Base-by-base conservation (phyloP, 1,140 invertebrate genomes). In the Helicoverpa zea region DNA sequence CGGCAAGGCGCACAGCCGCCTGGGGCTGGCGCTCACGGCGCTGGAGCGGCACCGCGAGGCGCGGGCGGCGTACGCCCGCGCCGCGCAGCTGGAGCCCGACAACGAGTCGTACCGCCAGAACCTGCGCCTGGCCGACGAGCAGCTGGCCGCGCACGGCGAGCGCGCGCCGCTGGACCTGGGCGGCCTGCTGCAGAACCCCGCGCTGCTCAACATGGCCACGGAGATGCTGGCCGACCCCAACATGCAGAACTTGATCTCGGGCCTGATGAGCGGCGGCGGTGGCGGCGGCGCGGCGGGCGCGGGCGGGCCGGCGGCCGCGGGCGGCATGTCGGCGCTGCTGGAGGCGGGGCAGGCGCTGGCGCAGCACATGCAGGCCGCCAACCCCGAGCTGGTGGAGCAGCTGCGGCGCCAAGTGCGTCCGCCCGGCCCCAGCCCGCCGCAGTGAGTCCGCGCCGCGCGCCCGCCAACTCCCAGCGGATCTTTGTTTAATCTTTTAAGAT, bases 51-150 rank as follows among this genome's bases (percentile, higher is more conserved):
- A 98, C 89, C 96, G 96, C 73, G 97, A 98, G 89, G 99, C 99
- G 0, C 96, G 97, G 72, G 96, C 97, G 74, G 97, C 98, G 59
- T 99, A 99, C 94, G 96, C 97, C 84, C 98, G 98, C 86, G 99
- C 99, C 2, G 93, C 98, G 23, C 97, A 98, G 89, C 95, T 99
- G 79, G 99, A 99, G 87, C 99, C 99, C 13, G 97, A 97, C 58
- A 99, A 99, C 95, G 97, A 98, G 84, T 98, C 97, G 88, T 99
- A 99, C 92, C 96, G 97, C 78, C 98, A 97, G 88, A 99, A 99
- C 95, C 95, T 99, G 74, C 96, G 96, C 76, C 91, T 97, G 35
- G 91, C 95, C 5, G 96, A 96, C 78, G 91, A 94, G 82, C 85
- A 83, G 5, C 80, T 93, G 43, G 84, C 88, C 1, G 82, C 86